Base-by-base conservation (phyloP, 2,113 vertebrate species). In the Bagarius yarrelli region DNA sequence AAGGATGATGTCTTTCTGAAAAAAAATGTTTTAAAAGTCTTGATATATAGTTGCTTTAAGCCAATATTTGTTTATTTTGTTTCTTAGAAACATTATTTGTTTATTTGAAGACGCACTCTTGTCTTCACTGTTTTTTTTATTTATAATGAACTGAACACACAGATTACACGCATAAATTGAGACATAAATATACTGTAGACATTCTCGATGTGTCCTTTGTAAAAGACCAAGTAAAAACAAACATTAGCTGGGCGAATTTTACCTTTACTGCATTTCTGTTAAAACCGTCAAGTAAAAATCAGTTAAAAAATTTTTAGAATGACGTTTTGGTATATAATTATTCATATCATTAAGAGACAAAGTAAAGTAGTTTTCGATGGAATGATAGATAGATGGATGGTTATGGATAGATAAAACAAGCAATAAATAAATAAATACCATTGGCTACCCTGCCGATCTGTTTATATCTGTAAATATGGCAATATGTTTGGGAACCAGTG, bases 161-260 rank as follows among this genome's bases (percentile, higher is more conserved):
- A 2, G 32, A 61, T 59, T 21, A 36, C 2, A 8, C 0, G 5
- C 34, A 74, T 23, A 30, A 66, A 40, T 15, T 25, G 19, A 72
- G 30, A 78, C 1, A 53, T 13, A 40, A 67, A 56, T 21, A 71
- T 25, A 61, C 74, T 78, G 21, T 83, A 72, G 16, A 78, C n/a
- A 83, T 19, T 19, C 40, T 11, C 64, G 53, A 64, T 18, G 23
- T 55, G 52, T 34, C 32, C n/a, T 69, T 40, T 79, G 50, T 57
- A 30, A 59, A 40, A 75, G 40, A 44, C 40, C 8, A 56, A 67
- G 4, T 36, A 21, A 56, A 61, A 15, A 15, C 47, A 50, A 34
- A n/a, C 25, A 40, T 19, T 40, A 78, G 15, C 18, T 69, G 50
- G 21, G 25, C 18, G 27, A 8, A n/a, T 36, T 64, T 19, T 23